Percentiles rank a stretch among this genome's conserved stretches.
These are phyloP conservation scores for Oreohelix idahoensis DNA, from an alignment of 1,140 invertebrate species.

Conservation along the genomic window DNA sequence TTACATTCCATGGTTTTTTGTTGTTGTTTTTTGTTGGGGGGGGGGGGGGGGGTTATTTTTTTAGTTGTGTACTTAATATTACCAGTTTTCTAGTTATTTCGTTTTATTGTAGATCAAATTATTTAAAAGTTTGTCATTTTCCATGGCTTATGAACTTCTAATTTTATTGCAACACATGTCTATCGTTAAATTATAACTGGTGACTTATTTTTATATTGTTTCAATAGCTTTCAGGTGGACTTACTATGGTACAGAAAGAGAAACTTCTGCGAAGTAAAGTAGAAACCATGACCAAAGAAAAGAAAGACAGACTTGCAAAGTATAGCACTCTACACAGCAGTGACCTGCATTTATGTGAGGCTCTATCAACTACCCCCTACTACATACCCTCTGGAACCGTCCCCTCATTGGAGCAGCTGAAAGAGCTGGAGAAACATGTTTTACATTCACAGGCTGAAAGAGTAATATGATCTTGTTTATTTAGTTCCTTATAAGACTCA, in stretches of 20 bases:
- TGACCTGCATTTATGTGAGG: slow-evolving; percentile 64
- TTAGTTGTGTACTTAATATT: no score
- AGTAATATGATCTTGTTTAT: slow-evolving; percentile 42
- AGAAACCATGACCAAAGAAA: slow-evolving; percentile 57
- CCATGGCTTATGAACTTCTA: no score
- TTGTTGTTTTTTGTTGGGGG: no score
- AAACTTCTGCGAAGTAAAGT: slow-evolving; percentile 58
- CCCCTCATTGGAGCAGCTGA: slow-evolving; percentile 59
- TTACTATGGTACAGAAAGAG: slow-evolving; percentile 63
- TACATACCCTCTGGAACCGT: slow-evolving; percentile 65
- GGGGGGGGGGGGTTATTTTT: no score
- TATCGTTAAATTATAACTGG: background rate
- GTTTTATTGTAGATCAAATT: no score
- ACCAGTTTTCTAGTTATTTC: no score
- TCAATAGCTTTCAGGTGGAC: slow-evolving; percentile 41
- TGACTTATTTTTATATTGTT: background rate
- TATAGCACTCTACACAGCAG: slow-evolving; percentile 54
- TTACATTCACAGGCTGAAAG: slow-evolving; percentile 55
- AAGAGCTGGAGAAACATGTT: slow-evolving; percentile 63
- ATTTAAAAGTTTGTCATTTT: no score
- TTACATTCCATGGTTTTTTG: no score
- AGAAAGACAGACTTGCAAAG: slow-evolving; percentile 53
- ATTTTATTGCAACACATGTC: no score
- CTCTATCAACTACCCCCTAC: slow-evolving; percentile 62
- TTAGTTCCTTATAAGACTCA: no score